A percentile compares a stretch with the other conserved stretches of the same genome.
These are phyloP conservation scores for Pseudomyrmex dendroicus DNA, from an alignment of 1,140 invertebrate species.

Conservation along the genomic window DNA sequence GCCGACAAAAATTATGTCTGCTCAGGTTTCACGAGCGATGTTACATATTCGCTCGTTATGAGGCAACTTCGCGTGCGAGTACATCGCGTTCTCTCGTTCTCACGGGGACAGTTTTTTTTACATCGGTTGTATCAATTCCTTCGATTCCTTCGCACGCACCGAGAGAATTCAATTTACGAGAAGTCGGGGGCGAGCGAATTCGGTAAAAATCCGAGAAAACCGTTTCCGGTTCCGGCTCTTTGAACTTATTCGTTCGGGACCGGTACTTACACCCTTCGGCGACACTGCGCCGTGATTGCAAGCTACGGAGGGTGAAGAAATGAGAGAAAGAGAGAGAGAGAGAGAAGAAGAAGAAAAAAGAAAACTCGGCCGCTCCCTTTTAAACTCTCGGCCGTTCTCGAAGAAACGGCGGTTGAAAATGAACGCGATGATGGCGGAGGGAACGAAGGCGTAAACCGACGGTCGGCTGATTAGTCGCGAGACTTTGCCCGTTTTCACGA, in stretches of 20 bases:
- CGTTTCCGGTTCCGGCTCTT: constrained; percentile 70
- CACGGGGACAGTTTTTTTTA: too few relatives aligned
- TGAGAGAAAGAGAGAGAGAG: constrained; percentile 8
- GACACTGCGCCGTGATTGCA: constrained; percentile 69
- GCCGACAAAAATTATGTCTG: neutral
- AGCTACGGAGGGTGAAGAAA: constrained; percentile 68
- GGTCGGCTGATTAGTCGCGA: constrained; percentile 73
- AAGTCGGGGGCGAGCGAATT: constrained; percentile 54
- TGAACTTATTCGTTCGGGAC: constrained; percentile 67
- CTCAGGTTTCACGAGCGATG: constrained; percentile 11
- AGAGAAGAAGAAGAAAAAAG: constrained; percentile 27
- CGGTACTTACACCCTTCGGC: constrained; percentile 67
- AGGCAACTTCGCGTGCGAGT: neutral
- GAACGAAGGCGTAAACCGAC: constrained; percentile 66
- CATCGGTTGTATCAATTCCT: constrained; percentile 2
- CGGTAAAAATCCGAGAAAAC: constrained; percentile 60
- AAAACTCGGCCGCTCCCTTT: constrained; percentile 64
- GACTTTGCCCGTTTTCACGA: constrained; percentile 60
- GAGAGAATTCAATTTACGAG: constrained; percentile 45
- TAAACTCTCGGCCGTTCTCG: constrained; percentile 51
- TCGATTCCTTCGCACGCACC: constrained; percentile 7
- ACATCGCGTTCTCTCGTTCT: neutral
- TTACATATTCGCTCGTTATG: neutral
- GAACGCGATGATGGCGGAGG: constrained; percentile 44
- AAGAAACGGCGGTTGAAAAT: constrained; percentile 34